Evolutionary conservation across 2,797 vertebrate species (phyloP).

Genomic region (Vireo griseus): DNA sequence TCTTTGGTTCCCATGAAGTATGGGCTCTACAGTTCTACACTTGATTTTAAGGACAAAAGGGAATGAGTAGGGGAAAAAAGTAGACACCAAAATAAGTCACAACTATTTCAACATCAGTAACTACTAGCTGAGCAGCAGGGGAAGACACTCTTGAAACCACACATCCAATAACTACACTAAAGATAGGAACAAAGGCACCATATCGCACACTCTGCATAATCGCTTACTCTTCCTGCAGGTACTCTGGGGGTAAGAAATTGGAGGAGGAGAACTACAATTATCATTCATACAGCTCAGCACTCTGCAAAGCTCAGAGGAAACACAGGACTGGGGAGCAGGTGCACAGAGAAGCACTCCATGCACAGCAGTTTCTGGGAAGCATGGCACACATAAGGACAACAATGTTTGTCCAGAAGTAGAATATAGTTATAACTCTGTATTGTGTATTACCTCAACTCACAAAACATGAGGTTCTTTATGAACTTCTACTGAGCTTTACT

Average conservation of each 20-base stretch:
- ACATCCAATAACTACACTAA: not conserved
- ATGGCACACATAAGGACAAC: fast-evolving
- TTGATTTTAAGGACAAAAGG: not conserved
- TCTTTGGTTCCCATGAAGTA: not conserved
- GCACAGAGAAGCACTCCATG: not conserved
- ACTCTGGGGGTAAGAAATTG: not conserved
- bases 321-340: not conserved
- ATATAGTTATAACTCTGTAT: fast-evolving
- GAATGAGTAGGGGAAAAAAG: fast-evolving
- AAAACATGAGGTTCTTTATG: not conserved
- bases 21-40: not conserved
- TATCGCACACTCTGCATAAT: not conserved
- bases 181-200: not conserved
- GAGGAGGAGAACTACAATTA: not conserved
- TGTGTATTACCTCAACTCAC: not conserved
- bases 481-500: not conserved
- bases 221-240: not conserved
- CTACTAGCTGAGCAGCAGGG: not conserved
- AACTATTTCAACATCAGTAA: not conserved
- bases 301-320: not conserved
- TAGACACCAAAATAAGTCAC: not conserved
- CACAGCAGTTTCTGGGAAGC: not conserved
- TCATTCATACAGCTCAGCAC: not conserved
- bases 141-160: not conserved
- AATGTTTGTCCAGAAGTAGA: not conserved